These are phyloP conservation scores for Ptilorrhoa leucosticta DNA, from an alignment of 2,113 vertebrate species.

Conservation along the genomic window DNA sequence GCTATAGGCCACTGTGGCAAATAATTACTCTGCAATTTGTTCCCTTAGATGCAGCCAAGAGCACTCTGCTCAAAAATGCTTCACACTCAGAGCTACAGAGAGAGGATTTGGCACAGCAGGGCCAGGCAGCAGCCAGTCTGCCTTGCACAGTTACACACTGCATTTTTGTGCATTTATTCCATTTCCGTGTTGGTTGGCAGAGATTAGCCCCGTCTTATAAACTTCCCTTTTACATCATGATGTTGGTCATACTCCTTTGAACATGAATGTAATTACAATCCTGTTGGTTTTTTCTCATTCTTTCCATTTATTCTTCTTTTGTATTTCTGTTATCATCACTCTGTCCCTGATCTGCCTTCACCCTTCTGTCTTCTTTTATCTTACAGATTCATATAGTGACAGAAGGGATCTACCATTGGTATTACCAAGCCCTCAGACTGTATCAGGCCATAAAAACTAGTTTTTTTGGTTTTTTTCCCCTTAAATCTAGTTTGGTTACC, in stretches of 20 bases:
- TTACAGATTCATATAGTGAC: rapidly evolving
- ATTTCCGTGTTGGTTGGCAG: neutral
- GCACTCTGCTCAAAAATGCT: neutral
- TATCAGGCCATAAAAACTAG: neutral
- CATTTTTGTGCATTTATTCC: neutral
- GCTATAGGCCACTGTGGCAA: neutral
- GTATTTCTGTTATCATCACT: neutral
- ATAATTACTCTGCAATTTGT: neutral
- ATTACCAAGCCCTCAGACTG: neutral
- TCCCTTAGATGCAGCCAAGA: neutral
- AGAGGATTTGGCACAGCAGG: rapidly evolving
- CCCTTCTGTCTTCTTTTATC: neutral
- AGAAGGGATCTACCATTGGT: neutral
- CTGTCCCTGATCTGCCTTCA: neutral
- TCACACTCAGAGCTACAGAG: neutral
- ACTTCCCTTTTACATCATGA: too few relatives aligned
- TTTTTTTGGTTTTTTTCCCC: rapidly evolving
- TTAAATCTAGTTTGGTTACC: neutral
- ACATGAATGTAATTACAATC: neutral
- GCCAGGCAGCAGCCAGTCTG: neutral
- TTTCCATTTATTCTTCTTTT: neutral
- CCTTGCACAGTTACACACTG: neutral
- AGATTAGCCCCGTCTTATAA: neutral
- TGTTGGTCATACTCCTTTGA: neutral
- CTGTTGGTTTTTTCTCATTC: neutral